Percentiles rank a stretch among this genome's conserved stretches.
These are phyloP conservation scores for Cheilosia vernalis DNA, from an alignment of 2,888 invertebrate species.

Conservation along the genomic window DNA sequence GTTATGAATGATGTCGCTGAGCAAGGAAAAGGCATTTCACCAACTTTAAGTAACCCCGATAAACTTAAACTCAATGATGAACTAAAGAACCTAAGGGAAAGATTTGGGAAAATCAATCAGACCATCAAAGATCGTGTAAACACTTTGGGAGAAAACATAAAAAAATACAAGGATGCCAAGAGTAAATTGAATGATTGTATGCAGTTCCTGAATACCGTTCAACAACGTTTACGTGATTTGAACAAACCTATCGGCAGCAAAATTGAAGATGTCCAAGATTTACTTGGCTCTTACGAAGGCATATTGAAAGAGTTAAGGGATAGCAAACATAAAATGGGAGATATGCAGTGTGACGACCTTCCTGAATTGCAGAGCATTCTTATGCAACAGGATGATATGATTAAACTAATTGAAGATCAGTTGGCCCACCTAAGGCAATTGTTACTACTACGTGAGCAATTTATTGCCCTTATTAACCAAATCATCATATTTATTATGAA, in stretches of 20 bases:
- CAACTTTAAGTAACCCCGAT: constrained; percentile 93
- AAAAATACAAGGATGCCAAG: constrained; percentile 92
- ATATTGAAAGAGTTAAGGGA: constrained; percentile 91
- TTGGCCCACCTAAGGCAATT: constrained; percentile 91
- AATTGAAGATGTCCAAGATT: constrained; percentile 94
- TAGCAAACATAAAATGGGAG: constrained; percentile 90
- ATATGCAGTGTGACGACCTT: constrained; percentile 90
- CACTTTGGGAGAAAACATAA: constrained; percentile 90
- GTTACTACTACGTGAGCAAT: constrained; percentile 92
- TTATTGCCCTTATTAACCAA: constrained; percentile 92
- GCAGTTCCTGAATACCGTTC: constrained; percentile 91
- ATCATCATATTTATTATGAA: constrained; percentile 94
- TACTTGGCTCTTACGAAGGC: constrained; percentile 90
- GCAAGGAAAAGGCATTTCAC: constrained; percentile 91
- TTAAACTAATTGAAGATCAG: constrained; percentile 93
- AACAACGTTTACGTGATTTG: constrained; percentile 91
- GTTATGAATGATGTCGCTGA: constrained; percentile 90
- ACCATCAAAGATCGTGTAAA: constrained; percentile 90
- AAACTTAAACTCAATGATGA: constrained; percentile 92
- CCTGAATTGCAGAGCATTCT: constrained; percentile 91
- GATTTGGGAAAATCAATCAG: constrained; percentile 89
- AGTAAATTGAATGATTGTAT: constrained; percentile 91
- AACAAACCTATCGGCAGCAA: constrained; percentile 94
- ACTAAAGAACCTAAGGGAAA: constrained; percentile 90
- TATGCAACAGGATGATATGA: constrained; percentile 93